Percentiles rank a stretch among this genome's conserved stretches.
Evolutionary conservation across 2,888 invertebrate species (phyloP).

Genomic region (Tortrix viridana): DNA sequence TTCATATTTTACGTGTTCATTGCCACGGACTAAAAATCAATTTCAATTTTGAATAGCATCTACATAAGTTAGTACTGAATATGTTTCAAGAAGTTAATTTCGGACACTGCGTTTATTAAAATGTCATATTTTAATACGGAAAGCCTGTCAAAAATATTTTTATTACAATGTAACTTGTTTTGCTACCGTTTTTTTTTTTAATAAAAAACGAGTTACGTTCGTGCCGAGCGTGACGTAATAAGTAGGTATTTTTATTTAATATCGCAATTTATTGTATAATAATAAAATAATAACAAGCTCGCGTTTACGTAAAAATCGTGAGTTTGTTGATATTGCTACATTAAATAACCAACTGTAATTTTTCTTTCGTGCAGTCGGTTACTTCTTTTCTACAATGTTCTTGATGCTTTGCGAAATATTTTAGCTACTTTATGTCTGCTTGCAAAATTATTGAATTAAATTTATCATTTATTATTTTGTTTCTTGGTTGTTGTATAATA

Average conservation of each 20-base stretch:
- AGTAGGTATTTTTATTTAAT: slow-evolving; percentile 23
- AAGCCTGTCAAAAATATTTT: slow-evolving; percentile 45
- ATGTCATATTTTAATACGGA: slow-evolving; percentile 53
- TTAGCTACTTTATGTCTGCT: no score
- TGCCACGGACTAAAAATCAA: no score
- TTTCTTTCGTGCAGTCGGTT: no score
- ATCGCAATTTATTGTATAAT: slow-evolving; percentile 35
- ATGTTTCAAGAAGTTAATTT: slow-evolving; percentile 42
- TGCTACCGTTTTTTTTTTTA: slow-evolving; percentile 11
- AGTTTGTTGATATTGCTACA: background rate
- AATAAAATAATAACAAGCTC: slow-evolving; percentile 10
- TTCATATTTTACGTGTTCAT: no score
- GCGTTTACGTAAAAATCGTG: background rate
- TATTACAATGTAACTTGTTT: slow-evolving; percentile 26
- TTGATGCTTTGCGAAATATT: no score
- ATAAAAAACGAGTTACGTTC: background rate
- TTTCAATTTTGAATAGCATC: no score
- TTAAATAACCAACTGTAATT: no score
- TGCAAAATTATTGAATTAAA: no score
- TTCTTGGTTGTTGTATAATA: no score
- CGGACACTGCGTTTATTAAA: slow-evolving; percentile 54
- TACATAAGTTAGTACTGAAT: no score
- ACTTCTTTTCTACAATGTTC: no score
- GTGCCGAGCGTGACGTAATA: background rate
- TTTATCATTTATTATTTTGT: no score